These are phyloP conservation scores for Entosphenus tridentatus DNA, from an alignment of 2,113 vertebrate genomes.

Conservation along the genomic window DNA sequence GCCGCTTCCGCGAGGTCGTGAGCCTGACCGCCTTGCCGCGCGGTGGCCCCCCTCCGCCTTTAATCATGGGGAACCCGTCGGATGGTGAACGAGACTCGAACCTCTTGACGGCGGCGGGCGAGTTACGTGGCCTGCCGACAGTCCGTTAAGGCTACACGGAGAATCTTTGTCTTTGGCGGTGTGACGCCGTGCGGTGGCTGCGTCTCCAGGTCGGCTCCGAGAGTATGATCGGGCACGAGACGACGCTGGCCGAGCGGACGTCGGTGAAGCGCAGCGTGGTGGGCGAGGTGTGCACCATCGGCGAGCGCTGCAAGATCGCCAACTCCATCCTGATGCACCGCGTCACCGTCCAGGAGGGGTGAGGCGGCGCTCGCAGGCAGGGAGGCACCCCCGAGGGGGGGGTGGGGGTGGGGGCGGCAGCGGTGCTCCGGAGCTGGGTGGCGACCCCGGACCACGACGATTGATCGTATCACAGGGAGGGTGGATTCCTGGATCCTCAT, in stretches of 20 bases:
- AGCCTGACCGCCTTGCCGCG: too few species aligned
- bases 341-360: slow-evolving; percentile 83
- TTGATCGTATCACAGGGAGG: too few species aligned
- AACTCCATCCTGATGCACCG: slow-evolving; percentile 90
- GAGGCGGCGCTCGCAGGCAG: slow-evolving; percentile 15
- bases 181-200: too few species aligned
- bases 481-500: slow-evolving; percentile 22
- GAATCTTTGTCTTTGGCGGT: too few species aligned
- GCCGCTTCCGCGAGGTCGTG: too few species aligned
- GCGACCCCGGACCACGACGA: slow-evolving; percentile 26
- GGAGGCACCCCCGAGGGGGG: slow-evolving; percentile 17
- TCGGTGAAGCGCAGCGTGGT: slow-evolving; percentile 67
- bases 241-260: slow-evolving; percentile 62
- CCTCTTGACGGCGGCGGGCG: too few species aligned
- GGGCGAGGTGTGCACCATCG: slow-evolving; percentile 40
- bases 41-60: too few species aligned
- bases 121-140: too few species aligned
- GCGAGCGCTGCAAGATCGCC: slow-evolving; percentile 61
- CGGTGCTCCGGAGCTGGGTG: slow-evolving; percentile 68
- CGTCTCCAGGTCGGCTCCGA: slow-evolving; percentile 47
- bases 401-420: slow-evolving; percentile 36
- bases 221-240: slow-evolving; percentile 52
- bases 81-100: too few species aligned
- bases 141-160: too few species aligned
- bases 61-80: too few species aligned